phyloP scores from a whole-genome alignment of 2,113 vertebrate species.

The Tupaia tana region DNA sequence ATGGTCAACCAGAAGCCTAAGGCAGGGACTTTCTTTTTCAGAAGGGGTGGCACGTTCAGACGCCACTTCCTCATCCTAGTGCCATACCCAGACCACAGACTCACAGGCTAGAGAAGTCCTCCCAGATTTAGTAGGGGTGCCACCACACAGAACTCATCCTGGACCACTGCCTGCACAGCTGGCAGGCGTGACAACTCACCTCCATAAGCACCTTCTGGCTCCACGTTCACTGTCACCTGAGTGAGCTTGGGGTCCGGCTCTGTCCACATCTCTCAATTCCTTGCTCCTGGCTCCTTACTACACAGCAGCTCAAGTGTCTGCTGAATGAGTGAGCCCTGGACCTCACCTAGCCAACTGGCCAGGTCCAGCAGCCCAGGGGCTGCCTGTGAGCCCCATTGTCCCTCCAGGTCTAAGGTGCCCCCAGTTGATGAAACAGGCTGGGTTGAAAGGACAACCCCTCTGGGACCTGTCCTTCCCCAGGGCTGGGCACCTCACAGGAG shows the following conservation, averaged over 20 bases:
- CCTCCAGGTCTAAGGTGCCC: background rate
- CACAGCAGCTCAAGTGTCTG: background rate
- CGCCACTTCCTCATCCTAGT: background rate
- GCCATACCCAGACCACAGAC: background rate
- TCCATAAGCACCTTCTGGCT: background rate
- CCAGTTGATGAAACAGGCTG: background rate
- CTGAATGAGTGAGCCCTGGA: background rate
- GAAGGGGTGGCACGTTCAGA: background rate
- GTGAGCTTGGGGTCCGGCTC: background rate
- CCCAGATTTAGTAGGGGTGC: background rate
- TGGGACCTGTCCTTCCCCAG: background rate
- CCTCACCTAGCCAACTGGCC: background rate
- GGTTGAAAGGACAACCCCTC: background rate
- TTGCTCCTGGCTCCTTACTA: background rate
- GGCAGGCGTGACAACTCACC: background rate
- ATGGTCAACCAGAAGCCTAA: background rate
- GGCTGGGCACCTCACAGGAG: accelerated
- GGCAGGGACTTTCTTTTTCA: background rate
- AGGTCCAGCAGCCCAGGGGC: background rate
- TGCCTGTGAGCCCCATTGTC: background rate
- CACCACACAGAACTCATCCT: background rate
- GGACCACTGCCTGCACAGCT: background rate
- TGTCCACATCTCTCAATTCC: background rate
- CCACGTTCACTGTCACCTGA: background rate
- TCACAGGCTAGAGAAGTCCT: background rate